A percentile compares a stretch with the other conserved stretches of the same genome.
Evolutionary conservation across 2,797 vertebrate genomes (phyloP).

Genomic region (Pristis pectinata): DNA sequence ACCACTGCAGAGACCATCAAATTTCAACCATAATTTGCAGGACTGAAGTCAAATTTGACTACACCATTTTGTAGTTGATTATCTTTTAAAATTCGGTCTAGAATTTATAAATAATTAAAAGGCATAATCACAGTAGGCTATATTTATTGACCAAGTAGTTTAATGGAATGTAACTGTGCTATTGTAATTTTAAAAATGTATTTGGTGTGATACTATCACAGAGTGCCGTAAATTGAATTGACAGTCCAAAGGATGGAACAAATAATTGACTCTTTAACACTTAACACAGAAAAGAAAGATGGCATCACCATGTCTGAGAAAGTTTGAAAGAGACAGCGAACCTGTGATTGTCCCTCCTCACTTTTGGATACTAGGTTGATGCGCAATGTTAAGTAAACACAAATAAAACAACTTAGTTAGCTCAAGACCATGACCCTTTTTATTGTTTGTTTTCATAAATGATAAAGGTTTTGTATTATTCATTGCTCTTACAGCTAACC

Average conservation of each 20-base stretch:
- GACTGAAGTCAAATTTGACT: neutral
- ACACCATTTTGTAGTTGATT: neutral
- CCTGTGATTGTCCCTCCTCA: neutral
- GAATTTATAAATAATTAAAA: neutral
- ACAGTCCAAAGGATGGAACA: neutral
- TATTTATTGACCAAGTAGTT: neutral
- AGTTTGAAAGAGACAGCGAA: neutral
- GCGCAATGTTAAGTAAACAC: neutral
- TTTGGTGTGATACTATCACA: neutral
- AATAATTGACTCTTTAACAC: neutral
- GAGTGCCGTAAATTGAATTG: neutral
- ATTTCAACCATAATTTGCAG: neutral
- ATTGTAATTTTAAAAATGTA: neutral
- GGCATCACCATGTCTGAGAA: neutral
- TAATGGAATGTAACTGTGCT: neutral
- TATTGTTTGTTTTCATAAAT: constrained; percentile 21
- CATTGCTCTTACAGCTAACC: neutral
- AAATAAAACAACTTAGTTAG: constrained; percentile 2
- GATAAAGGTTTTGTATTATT: neutral
- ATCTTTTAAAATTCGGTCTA: neutral
- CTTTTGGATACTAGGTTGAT: neutral
- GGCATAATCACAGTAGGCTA: neutral
- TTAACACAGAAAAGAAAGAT: neutral
- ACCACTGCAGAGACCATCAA: neutral
- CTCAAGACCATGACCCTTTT: neutral